Evolutionary conservation across 2,888 invertebrate genomes (phyloP), one percentile per base, ranked within the genome.

Genomic region (Sepiola atlantica): DNA sequence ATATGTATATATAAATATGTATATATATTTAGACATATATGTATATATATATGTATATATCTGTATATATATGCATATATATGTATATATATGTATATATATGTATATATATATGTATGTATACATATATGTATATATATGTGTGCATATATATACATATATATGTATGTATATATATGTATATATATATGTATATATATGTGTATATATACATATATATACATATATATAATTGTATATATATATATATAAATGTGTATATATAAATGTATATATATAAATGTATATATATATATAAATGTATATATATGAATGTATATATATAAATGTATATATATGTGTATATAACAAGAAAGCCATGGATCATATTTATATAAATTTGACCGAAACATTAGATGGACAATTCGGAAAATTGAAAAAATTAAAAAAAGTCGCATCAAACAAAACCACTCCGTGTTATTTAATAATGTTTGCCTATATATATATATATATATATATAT

Each of bases 401-500:
- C n/a, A n/a, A n/a, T n/a, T n/a, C n/a, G n/a, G n/a, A n/a, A n/a
- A n/a, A n/a, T n/a, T n/a, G n/a, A n/a, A n/a, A n/a, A n/a, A n/a
- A n/a, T n/a, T n/a, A n/a, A n/a, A n/a, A n/a, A n/a, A n/a, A n/a
- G n/a, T n/a, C n/a, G n/a, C n/a, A n/a, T n/a, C n/a, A n/a, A n/a
- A n/a, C n/a, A n/a, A n/a, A n/a, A n/a, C n/a, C n/a, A n/a, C n/a
- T n/a, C n/a, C n/a, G n/a, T n/a, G n/a, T n/a, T n/a, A n/a, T n/a
- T n/a, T n/a, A n/a, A n/a, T n/a, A n/a, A n/a, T n/a, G n/a, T n/a
- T n/a, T n/a, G n/a, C n/a, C n/a, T 90, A 90, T 90, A 90, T 90
- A 90, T 90, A 90, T 90, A 90, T 90, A 90, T 55, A 54, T 45
- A 92, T 55, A 45, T 55, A 92, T 92, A 92, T n/a, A 61, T 77